phyloP scores from a whole-genome alignment of 1,140 invertebrate genomes.

The Aphelenchoides fujianensis region DNA sequence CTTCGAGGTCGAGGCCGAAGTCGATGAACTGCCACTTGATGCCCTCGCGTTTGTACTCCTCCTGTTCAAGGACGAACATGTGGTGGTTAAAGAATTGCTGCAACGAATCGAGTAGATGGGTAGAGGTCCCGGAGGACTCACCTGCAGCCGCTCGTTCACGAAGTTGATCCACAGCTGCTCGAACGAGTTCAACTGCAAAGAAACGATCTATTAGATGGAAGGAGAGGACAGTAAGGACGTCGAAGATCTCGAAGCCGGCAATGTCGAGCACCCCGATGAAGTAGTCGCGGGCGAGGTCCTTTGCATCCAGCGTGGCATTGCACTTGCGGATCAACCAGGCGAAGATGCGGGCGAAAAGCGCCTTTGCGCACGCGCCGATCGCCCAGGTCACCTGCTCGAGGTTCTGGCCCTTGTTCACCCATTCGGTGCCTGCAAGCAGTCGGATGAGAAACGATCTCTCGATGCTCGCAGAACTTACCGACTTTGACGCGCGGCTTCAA shows the following conservation, averaged over 20 bases:
- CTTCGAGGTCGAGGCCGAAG: conserved; percentile 96
- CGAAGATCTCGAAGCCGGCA: conserved; percentile 99
- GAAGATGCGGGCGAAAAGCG: conserved; percentile 69
- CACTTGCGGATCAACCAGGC: conserved; percentile 68
- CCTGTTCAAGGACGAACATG: conserved; percentile 96
- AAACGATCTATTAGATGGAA: neutral
- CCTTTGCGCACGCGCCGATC: conserved; percentile 69
- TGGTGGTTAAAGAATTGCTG: conserved; percentile 96
- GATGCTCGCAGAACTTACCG: no score
- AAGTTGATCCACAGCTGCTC: conserved; percentile 99
- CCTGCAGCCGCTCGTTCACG: conserved; percentile 98
- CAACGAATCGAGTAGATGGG: no score
- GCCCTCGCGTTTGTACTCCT: conserved; percentile 94
- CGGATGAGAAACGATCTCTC: conserved; percentile 63
- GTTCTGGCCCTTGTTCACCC: conserved; percentile 69
- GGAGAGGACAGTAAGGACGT: conserved; percentile 74
- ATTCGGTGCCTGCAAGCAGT: conserved; percentile 28
- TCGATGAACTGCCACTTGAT: conserved; percentile 99
- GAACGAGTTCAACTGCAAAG: conserved; percentile 83
- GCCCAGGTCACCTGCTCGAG: conserved; percentile 71
- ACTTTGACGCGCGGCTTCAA: conserved; percentile 70
- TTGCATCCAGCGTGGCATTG: conserved; percentile 68
- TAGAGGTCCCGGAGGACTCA: no score
- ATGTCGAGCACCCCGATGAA: conserved; percentile 94
- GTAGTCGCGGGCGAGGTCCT: conserved; percentile 58